Evolutionary conservation across 2,113 vertebrate genomes (phyloP).

Genomic region (Tachysurus fulvidraco): DNA sequence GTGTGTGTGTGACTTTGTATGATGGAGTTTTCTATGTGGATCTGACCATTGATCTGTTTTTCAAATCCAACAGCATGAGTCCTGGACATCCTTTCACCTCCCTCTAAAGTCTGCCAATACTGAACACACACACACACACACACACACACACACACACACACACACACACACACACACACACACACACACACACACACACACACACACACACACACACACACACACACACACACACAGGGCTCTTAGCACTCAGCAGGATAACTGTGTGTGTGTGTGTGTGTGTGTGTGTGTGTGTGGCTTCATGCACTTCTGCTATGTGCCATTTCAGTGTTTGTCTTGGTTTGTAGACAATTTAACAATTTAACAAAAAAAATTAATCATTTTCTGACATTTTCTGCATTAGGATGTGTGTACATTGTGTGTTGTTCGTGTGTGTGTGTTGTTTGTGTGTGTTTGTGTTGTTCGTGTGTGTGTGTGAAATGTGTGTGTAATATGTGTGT

Average conservation of each 20-base stretch:
- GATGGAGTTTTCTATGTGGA: constrained; percentile 8
- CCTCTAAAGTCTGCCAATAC: constrained; percentile 55
- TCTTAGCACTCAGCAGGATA: constrained; percentile 2
- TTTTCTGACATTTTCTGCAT: not conserved
- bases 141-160: constrained; percentile 14
- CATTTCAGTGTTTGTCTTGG: constrained; percentile 8
- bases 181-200: constrained; percentile 9
- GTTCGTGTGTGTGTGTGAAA: not conserved
- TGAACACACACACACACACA: constrained; percentile 8
- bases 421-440: not conserved
- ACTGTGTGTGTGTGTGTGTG: not conserved
- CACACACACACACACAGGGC: constrained; percentile 10
- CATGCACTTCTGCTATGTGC: not conserved
- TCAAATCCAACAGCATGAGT: constrained; percentile 42
- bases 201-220: constrained; percentile 25
- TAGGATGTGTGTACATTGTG: not conserved
- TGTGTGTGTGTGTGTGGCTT: not conserved
- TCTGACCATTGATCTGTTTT: constrained; percentile 57
- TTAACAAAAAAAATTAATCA: not conserved
- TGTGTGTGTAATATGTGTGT: not conserved
- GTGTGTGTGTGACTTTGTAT: too few relatives aligned
- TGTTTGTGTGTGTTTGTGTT: not conserved
- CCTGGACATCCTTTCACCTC: constrained; percentile 36
- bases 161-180: constrained; percentile 24
- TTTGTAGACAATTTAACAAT: not conserved